Conservation (phyloP, 2,113 vertebrate species). For the Arizona elegans region DNA sequence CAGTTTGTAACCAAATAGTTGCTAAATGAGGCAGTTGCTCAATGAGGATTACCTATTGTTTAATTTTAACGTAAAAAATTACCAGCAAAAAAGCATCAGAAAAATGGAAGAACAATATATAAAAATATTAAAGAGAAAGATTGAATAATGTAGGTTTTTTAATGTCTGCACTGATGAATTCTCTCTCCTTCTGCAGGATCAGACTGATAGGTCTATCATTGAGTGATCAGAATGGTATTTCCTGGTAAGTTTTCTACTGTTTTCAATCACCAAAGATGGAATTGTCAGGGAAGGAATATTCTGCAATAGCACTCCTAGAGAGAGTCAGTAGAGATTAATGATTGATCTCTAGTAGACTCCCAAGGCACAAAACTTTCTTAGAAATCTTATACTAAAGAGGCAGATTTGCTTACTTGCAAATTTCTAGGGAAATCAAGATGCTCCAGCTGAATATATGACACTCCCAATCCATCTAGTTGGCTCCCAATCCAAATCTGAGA, state of each 20-base stretch:
- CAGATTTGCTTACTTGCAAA: background rate
- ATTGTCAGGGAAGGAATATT: background rate
- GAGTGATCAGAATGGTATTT: background rate
- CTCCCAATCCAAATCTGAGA: background rate
- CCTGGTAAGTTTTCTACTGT: background rate
- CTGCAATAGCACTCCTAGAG: background rate
- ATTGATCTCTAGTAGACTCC: background rate
- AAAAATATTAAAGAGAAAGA: background rate
- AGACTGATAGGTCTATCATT: background rate
- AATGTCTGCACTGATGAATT: background rate
- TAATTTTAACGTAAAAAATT: background rate
- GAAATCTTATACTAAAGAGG: background rate
- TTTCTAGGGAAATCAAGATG: background rate
- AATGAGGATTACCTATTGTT: background rate
- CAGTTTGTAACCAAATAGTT: background rate
- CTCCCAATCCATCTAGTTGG: background rate
- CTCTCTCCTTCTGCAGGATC: background rate
- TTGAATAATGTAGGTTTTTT: background rate
- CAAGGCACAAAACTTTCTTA: background rate
- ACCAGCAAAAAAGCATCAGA: background rate
- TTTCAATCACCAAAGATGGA: background rate
- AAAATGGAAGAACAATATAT: background rate
- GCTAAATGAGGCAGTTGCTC: background rate
- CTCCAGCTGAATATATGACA: background rate
- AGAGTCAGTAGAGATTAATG: background rate